Evolutionary conservation across 2,888 invertebrate genomes (phyloP).

Genomic region (Plusia festucae): DNA sequence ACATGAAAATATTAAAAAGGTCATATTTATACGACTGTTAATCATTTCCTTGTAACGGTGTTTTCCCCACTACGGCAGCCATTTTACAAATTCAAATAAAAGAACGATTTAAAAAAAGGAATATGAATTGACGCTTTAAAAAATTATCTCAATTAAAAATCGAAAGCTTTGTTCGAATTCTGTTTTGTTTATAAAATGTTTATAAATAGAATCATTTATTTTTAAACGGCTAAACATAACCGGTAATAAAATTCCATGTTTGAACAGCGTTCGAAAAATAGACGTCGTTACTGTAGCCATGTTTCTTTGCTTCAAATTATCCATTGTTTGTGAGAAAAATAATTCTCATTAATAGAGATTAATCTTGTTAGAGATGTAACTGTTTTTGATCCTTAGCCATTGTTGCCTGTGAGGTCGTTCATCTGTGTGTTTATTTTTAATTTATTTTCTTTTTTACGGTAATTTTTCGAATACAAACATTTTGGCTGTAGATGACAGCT

Average conservation of each 20-base stretch:
- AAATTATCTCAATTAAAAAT: not conserved
- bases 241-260: conserved; percentile 29
- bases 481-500: not conserved
- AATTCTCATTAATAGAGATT: conserved; percentile 55
- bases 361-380: conserved; percentile 33
- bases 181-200: not conserved
- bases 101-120: not conserved
- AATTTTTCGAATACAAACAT: no score
- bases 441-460: not conserved
- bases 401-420: conserved; percentile 6
- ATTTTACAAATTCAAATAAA: not conserved
- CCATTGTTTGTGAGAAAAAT: conserved; percentile 51
- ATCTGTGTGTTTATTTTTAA: not conserved
- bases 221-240: not conserved
- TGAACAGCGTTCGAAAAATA: conserved; percentile 23
- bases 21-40: not conserved
- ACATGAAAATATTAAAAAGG: not conserved
- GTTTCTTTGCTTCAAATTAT: conserved; percentile 40
- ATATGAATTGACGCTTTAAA: not conserved
- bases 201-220: not conserved
- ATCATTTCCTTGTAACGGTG: not conserved
- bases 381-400: conserved; percentile 33
- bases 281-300: conserved; percentile 12
- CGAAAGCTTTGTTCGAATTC: not conserved
- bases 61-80: no score